Conservation (phyloP, 2,888 invertebrate genomes). For the Sisyra nigra region DNA sequence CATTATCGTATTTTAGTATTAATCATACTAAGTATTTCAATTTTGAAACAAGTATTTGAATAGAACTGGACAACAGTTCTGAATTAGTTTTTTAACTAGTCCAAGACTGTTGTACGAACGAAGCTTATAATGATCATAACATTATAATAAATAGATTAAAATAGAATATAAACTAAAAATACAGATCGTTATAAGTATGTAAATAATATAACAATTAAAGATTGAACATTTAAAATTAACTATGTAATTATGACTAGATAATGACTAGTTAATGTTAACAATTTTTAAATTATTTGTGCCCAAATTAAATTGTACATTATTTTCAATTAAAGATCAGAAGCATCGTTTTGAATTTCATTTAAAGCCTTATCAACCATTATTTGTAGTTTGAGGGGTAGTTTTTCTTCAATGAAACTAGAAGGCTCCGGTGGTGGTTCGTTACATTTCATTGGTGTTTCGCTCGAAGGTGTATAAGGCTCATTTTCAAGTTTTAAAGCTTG, state of each 20-base stretch:
- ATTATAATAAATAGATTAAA: no score
- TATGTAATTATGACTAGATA: neutral
- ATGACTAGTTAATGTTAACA: neutral
- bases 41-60: neutral
- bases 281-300: neutral
- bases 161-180: no score
- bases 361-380: conserved; percentile 40
- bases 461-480: neutral
- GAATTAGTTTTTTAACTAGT: no score
- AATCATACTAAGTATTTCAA: neutral
- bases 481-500: conserved; percentile 17
- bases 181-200: no score
- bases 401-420: neutral
- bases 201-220: no score
- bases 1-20: neutral
- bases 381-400: conserved; percentile 40
- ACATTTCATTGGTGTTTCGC: neutral
- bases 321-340: conserved; percentile 16
- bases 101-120: no score
- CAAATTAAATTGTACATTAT: conserved; percentile 17
- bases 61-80: no score
- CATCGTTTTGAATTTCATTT: conserved; percentile 19
- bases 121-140: no score
- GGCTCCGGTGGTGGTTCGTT: neutral
- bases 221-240: no score